phyloP scores from a whole-genome alignment of 2,888 invertebrate species.

The Antitype chi region DNA sequence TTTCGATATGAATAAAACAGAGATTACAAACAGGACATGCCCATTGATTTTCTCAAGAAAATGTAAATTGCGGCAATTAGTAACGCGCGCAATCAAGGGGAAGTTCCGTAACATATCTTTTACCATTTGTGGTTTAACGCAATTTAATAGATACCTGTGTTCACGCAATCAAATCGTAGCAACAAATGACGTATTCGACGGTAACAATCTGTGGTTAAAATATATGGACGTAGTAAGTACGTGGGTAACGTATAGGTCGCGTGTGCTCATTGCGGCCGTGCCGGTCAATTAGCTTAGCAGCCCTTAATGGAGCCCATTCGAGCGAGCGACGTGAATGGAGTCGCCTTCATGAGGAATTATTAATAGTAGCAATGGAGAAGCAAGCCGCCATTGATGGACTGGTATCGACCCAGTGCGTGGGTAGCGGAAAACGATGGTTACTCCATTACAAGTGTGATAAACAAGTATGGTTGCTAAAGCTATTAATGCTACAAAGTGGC shows the following conservation, averaged over 20 bases:
- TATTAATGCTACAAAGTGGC: slow-evolving; percentile 20
- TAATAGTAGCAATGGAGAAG: slow-evolving; percentile 66
- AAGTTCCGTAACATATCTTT: slow-evolving; percentile 54
- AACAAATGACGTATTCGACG: slow-evolving; percentile 64
- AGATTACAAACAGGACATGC: slow-evolving; percentile 37
- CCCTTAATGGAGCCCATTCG: slow-evolving; percentile 85
- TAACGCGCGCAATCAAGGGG: slow-evolving; percentile 49
- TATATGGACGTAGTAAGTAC: slow-evolving; percentile 7
- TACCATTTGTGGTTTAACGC: slow-evolving; percentile 41
- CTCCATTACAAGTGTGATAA: slow-evolving; percentile 58
- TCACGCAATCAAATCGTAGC: slow-evolving; percentile 51
- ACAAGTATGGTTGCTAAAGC: slow-evolving; percentile 48
- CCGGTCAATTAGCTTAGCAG: slow-evolving; percentile 84
- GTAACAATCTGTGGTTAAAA: slow-evolving; percentile 64
- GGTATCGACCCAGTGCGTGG: slow-evolving; percentile 63
- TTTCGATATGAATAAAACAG: slow-evolving; percentile 46
- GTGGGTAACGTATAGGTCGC: slow-evolving; percentile 64
- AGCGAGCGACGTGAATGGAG: slow-evolving; percentile 82
- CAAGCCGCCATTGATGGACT: slow-evolving; percentile 70
- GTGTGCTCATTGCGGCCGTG: slow-evolving; percentile 79
- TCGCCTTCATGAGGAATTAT: slow-evolving; percentile 72
- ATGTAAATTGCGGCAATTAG: slow-evolving; percentile 54
- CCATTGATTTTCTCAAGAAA: slow-evolving; percentile 46
- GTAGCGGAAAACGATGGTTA: slow-evolving; percentile 66
- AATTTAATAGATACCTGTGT: slow-evolving; percentile 35